Conservation (phyloP, 2,113 vertebrate species). For the Upupa epops region DNA sequence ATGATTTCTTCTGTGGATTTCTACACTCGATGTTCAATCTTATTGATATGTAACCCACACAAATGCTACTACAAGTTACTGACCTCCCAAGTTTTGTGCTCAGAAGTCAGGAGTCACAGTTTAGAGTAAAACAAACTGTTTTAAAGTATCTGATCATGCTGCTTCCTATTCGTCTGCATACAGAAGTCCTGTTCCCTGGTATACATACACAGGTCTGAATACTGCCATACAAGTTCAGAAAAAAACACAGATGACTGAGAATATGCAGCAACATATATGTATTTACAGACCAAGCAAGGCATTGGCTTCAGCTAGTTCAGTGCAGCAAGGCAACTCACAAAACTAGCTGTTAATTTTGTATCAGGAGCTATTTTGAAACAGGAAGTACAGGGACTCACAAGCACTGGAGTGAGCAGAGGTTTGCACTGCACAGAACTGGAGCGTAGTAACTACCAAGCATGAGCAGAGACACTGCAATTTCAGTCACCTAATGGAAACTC, state of each 20-base stretch:
- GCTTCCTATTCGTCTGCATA: neutral
- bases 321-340: accelerated
- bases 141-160: neutral
- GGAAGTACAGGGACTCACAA: accelerated
- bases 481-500: neutral
- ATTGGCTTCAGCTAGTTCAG: neutral
- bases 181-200: neutral
- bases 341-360: neutral
- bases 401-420: neutral
- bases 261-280: accelerated
- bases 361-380: neutral
- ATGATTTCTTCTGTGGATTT: neutral
- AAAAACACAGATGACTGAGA: neutral
- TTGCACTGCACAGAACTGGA: neutral
- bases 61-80: neutral
- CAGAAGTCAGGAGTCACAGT: neutral
- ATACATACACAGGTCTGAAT: neutral
- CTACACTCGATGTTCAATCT: neutral
- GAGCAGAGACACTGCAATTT: accelerated
- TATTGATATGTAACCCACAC: neutral
- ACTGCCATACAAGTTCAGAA: neutral
- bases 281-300: neutral
- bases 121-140: neutral
- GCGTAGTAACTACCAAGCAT: neutral
- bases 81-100: neutral